Evolutionary conservation across 2,113 vertebrate species (phyloP), one percentile per base, ranked within the genome.

Genomic region (Trinectes maculatus): DNA sequence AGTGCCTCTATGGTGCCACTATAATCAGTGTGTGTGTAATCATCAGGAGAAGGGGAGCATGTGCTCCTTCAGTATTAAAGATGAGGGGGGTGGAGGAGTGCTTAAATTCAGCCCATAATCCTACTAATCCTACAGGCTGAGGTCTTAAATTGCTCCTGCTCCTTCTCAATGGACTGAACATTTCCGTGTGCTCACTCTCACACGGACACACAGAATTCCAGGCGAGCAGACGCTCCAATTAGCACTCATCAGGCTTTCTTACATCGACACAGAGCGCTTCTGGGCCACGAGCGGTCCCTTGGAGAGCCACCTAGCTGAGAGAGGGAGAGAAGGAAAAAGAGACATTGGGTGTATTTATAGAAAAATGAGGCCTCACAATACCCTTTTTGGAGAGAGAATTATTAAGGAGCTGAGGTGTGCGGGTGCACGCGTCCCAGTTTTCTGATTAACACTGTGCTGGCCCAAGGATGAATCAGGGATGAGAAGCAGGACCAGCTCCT

Each of bases 301-400:
- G 37, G 92, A 93, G 92, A 92, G 90, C 81, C 84, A 88, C 86
- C 69, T 87, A 83, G 85, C 89, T 83, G 74, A 81, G 81, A 84
- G 91, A 77, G 83, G 76, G 79, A 82, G 87, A 85, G 86, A 83
- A 85, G 77, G 65, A 82, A 72, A 81, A 76, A 83, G 77, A 87
- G 89, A 87, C 77, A 81, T 78, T 53, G 28, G 80, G 86, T 90
- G 89, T 93, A 93, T 94, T 92, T 92, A 90, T 94, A 93, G 91
- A 91, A 89, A 92, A 94, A 92, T 89, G 88, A 92, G 93, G 92
- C 91, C 92, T 93, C 88, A 90, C 92, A 91, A 91, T 89, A 92
- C 86, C 90, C 84, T 89, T 92, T 92, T 92, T 90, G 87, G 92
- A 90, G 91, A 90, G 87, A 89, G 92, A 89, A 91, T 92, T 90